These are phyloP conservation scores for Thinocorus orbignyianus DNA, from an alignment of 2,113 vertebrate species.

Conservation along the genomic window DNA sequence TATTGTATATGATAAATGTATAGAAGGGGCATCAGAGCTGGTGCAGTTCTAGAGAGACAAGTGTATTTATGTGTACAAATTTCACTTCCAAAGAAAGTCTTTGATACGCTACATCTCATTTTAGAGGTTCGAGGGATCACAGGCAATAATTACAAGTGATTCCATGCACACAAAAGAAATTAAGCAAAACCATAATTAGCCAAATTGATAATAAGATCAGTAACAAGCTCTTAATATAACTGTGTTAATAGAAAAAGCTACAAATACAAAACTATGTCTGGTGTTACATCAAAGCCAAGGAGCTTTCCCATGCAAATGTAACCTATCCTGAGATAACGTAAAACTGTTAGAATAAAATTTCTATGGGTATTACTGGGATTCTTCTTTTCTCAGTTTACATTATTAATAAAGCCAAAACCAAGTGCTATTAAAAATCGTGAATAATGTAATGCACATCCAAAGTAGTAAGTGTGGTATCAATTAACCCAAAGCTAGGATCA, in stretches of 20 bases:
- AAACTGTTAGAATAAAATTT: neutral
- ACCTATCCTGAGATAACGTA: neutral
- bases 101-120: neutral
- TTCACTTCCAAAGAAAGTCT: neutral
- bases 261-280: neutral
- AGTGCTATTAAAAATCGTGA: neutral
- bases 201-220: conserved; percentile 38
- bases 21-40: neutral
- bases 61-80: neutral
- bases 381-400: neutral
- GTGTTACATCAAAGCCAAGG: neutral
- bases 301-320: neutral
- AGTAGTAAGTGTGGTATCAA: neutral
- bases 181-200: conserved; percentile 13
- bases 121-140: neutral
- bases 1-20: neutral
- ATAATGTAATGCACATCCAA: neutral
- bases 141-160: neutral
- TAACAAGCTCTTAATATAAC: conserved; percentile 38
- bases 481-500: neutral
- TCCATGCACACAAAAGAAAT: conserved; percentile 8
- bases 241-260: neutral
- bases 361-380: neutral
- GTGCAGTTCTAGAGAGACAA: neutral
- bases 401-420: neutral